Percentiles rank a stretch among this genome's conserved stretches.
Evolutionary conservation across 2,888 invertebrate genomes (phyloP).

Genomic region (Hypercompe scribonia): DNA sequence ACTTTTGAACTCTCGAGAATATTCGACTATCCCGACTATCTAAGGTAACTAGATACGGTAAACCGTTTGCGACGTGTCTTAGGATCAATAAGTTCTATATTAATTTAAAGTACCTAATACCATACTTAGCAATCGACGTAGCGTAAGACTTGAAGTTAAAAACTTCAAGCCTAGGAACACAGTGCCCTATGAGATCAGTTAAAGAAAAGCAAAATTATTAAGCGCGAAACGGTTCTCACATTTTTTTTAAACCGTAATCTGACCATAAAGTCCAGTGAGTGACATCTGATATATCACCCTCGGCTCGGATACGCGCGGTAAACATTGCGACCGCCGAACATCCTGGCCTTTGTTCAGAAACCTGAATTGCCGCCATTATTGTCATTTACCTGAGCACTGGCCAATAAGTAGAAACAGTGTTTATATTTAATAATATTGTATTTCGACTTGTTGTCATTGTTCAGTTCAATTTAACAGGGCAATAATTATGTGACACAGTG

Average conservation of each 20-base stretch:
- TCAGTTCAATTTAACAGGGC: slow-evolving; percentile 19
- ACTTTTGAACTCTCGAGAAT: no score
- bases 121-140: no score
- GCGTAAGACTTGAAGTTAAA: background rate
- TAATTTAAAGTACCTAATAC: no score
- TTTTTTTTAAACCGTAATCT: slow-evolving; percentile 41
- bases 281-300: slow-evolving; percentile 54
- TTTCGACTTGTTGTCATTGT: slow-evolving; percentile 16
- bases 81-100: no score
- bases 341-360: slow-evolving; percentile 61
- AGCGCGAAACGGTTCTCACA: slow-evolving; percentile 32
- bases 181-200: background rate
- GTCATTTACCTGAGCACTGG: slow-evolving; percentile 30
- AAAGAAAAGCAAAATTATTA: slow-evolving; percentile 13
- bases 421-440: slow-evolving; percentile 12
- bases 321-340: slow-evolving; percentile 54
- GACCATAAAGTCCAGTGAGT: slow-evolving; percentile 36
- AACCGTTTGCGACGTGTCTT: no score
- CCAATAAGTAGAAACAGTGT: slow-evolving; percentile 4
- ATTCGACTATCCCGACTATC: no score
- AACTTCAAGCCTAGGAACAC: background rate
- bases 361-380: slow-evolving; percentile 49
- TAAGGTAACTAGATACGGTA: no score
- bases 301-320: slow-evolving; percentile 62
- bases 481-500: slow-evolving; percentile 8